Conservation (phyloP, 2,797 vertebrate genomes). For the Apogon hyalosoma region DNA sequence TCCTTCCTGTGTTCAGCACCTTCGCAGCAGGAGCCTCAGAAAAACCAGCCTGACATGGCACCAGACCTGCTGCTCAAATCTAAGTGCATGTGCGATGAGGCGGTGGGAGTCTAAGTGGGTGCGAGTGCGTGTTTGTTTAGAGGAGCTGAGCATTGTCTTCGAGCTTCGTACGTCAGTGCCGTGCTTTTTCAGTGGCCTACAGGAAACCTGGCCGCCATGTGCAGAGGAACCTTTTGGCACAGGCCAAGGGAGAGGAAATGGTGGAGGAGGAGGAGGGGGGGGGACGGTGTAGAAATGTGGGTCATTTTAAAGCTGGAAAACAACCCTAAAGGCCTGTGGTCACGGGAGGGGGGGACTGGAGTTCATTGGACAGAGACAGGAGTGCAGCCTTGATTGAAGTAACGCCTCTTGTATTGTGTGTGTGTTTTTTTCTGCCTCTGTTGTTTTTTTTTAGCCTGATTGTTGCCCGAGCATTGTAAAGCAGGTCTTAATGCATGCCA, state of each 20-base stretch:
- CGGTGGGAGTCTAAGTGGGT: slow-evolving; percentile 53
- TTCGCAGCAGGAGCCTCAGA: slow-evolving; percentile 30
- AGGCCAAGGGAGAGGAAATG: slow-evolving; percentile 84
- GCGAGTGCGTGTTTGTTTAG: slow-evolving; percentile 80
- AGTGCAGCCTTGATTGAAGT: slow-evolving; percentile 68
- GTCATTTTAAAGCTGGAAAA: slow-evolving; percentile 84
- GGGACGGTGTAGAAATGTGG: slow-evolving; percentile 75
- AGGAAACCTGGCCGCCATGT: slow-evolving; percentile 88
- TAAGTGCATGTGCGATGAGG: slow-evolving; percentile 59
- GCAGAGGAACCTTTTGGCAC: slow-evolving; percentile 88
- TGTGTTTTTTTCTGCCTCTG: slow-evolving; percentile 25
- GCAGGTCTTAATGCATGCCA: slow-evolving; percentile 61
- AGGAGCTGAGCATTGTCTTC: slow-evolving; percentile 83
- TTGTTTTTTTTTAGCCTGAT: slow-evolving; percentile 64
- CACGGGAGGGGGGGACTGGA: slow-evolving; percentile 30
- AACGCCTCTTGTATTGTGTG: slow-evolving; percentile 65
- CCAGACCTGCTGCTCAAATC: slow-evolving; percentile 47
- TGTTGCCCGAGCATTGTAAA: slow-evolving; percentile 61
- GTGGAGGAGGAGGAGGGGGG: slow-evolving; percentile 58
- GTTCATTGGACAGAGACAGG: slow-evolving; percentile 54
- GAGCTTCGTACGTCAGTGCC: slow-evolving; percentile 80
- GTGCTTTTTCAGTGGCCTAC: slow-evolving; percentile 82
- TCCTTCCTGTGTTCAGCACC: slow-evolving; percentile 70
- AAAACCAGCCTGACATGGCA: neutral
- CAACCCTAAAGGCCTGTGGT: slow-evolving; percentile 68